phyloP scores from a whole-genome alignment of 2,888 invertebrate species.

The Onthophagus sagittarius region DNA sequence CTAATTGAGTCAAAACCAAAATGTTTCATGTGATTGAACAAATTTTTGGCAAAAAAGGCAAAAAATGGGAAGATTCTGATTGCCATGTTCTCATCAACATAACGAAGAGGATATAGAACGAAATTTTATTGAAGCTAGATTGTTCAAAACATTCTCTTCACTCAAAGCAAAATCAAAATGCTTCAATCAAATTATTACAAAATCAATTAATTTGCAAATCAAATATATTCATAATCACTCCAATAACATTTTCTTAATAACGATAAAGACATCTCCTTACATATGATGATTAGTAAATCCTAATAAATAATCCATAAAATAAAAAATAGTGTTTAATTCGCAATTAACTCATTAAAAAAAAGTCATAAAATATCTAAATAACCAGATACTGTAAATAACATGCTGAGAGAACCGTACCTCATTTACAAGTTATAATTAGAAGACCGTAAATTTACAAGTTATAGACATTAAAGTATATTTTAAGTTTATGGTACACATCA shows the following conservation, averaged over 20 bases:
- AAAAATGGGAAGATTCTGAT: too few relatives aligned
- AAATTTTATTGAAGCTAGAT: too few relatives aligned
- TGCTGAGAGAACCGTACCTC: background rate
- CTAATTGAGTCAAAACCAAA: too few relatives aligned
- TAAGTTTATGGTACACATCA: background rate
- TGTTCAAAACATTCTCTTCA: too few relatives aligned
- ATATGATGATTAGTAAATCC: background rate
- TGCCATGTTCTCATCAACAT: too few relatives aligned
- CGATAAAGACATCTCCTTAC: background rate
- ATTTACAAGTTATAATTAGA: background rate
- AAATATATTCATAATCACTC: too few relatives aligned
- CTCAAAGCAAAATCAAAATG: too few relatives aligned
- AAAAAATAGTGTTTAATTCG: background rate
- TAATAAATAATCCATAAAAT: background rate
- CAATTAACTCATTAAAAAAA: background rate
- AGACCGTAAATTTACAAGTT: background rate
- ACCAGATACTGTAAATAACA: background rate
- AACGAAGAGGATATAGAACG: too few relatives aligned
- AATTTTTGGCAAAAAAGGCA: too few relatives aligned
- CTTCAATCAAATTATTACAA: too few relatives aligned
- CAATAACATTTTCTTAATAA: background rate
- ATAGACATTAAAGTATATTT: background rate
- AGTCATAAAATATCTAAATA: background rate
- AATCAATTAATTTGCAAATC: too few relatives aligned
- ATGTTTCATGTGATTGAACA: too few relatives aligned